Base-by-base conservation (phyloP, 2,113 vertebrate species). In the Megaptera novaeangliae region DNA sequence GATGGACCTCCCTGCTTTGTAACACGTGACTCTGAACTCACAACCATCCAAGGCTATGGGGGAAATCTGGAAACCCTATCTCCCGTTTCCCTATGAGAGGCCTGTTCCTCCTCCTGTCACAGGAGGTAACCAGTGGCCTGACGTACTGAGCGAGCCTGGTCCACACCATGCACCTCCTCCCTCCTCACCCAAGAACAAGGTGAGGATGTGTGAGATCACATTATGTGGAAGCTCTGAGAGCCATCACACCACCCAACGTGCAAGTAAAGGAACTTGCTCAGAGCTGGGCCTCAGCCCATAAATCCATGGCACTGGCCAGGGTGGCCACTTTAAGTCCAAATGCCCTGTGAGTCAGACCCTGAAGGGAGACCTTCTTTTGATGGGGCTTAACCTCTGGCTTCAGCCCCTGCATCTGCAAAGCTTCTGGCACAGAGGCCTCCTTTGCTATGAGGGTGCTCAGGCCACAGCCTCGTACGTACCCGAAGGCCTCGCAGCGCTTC, bases 401-500 rank as follows among this genome's bases (percentile, higher is more conserved):
- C 61, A 39, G 83, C 57, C 63, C 66, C 21, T 29, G 31, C 10
- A 17, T 27, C 18, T 89, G 34, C 55, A 18, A 21, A 74, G 46
- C 74, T 34, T 23, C 72, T 29, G 25, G 11, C 34, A 21, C 1
- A 2, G 34, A 18, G 0, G 1, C 23, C 25, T 64, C 29, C 46
- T 3, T 0, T 0, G 68, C 36, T 1, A 23, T 2, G 23, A 13
- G 8, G 31, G 36, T 0, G 3, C 21, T 59, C 41, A 8, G 27
- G 57, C 69, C 86, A 15, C 3, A 3, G 80, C 34, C 81, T 31
- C 1, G 2, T 52, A 98, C 98, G 11, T 98, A 99, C 99, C 99
- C 99, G 10, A 99, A 99, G 96, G 99, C 99, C 98, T 99, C 99
- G 1, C 99, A 99, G 95, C 99, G 99, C 98, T 99, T 99, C 98